Evolutionary conservation across 2,797 vertebrate species (phyloP).

Genomic region (Astyanax mexicanus): DNA sequence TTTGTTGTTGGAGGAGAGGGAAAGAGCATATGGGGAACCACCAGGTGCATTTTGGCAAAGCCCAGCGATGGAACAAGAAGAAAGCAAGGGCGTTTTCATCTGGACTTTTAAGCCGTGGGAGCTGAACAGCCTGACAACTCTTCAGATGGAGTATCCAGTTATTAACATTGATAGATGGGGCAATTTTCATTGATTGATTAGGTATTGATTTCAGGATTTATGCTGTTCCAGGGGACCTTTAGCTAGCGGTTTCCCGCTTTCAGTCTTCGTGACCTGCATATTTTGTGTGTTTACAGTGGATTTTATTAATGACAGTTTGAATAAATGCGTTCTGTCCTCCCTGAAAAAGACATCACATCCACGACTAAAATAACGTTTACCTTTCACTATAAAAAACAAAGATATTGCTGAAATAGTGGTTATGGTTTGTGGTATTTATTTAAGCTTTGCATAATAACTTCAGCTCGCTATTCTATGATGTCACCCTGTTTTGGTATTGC

Average conservation of each 20-base stretch:
- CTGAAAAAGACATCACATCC: not conserved
- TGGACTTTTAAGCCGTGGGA: conserved; percentile 42
- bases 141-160: conserved; percentile 29
- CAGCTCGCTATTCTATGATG: not conserved
- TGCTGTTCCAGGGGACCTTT: conserved; percentile 4
- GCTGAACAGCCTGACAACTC: conserved; percentile 29
- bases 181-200: conserved; percentile 22
- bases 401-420: not conserved
- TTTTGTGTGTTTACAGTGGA: not conserved
- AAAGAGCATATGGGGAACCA: conserved; percentile 57
- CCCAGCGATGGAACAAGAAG: conserved; percentile 42
- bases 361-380: too few species aligned
- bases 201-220: conserved; percentile 30
- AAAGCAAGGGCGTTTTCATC: conserved; percentile 39
- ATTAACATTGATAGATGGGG: conserved; percentile 34
- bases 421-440: not conserved
- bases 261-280: not conserved
- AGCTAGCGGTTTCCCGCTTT: not conserved
- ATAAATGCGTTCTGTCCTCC: not conserved
- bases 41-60: conserved; percentile 51
- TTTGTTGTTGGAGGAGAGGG: conserved; percentile 64
- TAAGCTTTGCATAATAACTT: not conserved
- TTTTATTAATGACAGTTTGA: not conserved
- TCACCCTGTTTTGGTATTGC: not conserved
- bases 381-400: not conserved